These are phyloP conservation scores for Dasyurus viverrinus DNA, from an alignment of 2,113 vertebrate genomes.

Conservation along the genomic window DNA sequence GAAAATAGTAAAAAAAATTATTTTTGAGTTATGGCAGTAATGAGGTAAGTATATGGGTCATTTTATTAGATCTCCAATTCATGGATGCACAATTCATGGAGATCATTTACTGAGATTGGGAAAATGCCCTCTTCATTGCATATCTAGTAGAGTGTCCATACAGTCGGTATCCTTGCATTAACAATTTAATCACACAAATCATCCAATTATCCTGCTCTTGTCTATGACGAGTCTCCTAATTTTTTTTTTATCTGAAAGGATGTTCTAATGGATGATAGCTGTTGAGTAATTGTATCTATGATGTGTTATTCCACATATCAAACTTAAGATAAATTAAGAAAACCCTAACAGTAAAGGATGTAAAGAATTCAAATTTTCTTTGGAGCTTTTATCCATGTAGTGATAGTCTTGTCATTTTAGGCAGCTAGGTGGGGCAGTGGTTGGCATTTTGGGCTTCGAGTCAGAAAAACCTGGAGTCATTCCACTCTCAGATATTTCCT, in stretches of 20 bases:
- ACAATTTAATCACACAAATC: neutral
- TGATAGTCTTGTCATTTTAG: neutral
- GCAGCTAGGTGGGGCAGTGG: neutral
- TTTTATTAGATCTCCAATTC: neutral
- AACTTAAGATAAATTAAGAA: neutral
- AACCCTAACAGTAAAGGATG: neutral
- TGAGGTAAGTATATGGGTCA: neutral
- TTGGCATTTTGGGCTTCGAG: neutral
- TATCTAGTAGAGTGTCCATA: neutral
- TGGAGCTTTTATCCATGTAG: neutral
- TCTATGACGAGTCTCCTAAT: neutral
- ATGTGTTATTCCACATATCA: neutral
- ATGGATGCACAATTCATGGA: neutral
- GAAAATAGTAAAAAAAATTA: neutral
- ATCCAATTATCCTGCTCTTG: neutral
- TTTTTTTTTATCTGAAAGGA: neutral
- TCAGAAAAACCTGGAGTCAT: neutral
- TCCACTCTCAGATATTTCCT: neutral
- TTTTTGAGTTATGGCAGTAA: neutral
- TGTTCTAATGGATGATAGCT: neutral
- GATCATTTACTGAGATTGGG: neutral
- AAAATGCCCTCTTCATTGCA: neutral
- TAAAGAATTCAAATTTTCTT: neutral
- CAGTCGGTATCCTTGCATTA: neutral
- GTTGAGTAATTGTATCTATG: neutral